Evolutionary conservation across 2,113 vertebrate species (phyloP).

Genomic region (Acanthisitta chloris): DNA sequence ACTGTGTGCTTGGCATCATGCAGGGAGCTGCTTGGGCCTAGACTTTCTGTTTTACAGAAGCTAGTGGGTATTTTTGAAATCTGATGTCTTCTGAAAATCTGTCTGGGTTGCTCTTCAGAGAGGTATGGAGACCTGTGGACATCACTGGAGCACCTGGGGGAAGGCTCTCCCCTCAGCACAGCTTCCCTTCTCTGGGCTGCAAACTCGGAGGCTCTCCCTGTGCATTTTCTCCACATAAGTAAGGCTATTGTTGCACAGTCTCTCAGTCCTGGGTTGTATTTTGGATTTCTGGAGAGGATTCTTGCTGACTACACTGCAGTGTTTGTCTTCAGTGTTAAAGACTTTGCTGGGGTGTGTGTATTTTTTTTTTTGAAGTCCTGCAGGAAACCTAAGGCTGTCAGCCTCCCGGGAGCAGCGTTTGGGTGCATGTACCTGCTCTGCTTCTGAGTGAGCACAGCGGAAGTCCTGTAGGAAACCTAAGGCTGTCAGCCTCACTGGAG

Average conservation of each 20-base stretch:
- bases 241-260: background rate
- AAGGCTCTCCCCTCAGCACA: background rate
- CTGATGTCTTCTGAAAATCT: background rate
- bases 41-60: background rate
- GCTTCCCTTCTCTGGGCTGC: background rate
- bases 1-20: background rate
- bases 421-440: background rate
- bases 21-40: rapidly evolving
- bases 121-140: rapidly evolving
- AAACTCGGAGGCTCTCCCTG: rapidly evolving
- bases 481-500: background rate
- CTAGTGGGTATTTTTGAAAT: background rate
- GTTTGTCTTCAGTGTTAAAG: background rate
- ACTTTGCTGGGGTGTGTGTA: background rate
- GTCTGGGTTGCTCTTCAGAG: background rate
- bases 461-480: too few relatives aligned
- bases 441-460: background rate
- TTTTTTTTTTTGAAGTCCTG: background rate
- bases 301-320: background rate
- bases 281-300: background rate
- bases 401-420: rapidly evolving
- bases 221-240: background rate
- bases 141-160: background rate
- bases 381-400: background rate
- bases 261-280: background rate